Percentiles rank a stretch among this genome's conserved stretches.
phyloP scores from a whole-genome alignment of 2,113 vertebrate species.

The Puntigrus tetrazona region DNA sequence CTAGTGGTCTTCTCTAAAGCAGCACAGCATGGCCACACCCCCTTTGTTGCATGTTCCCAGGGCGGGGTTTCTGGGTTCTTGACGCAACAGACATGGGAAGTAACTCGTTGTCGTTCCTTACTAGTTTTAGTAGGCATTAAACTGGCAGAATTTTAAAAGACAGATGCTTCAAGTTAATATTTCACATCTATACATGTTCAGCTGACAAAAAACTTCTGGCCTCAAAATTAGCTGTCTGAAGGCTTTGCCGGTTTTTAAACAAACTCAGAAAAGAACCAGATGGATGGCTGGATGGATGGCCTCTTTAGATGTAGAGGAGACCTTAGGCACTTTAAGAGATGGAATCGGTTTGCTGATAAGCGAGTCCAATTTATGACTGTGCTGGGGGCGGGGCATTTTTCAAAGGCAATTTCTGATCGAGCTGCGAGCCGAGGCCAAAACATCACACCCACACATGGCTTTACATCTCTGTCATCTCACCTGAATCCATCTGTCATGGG shows the following conservation, averaged over 20 bases:
- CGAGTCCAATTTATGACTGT: background rate
- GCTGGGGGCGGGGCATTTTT: constrained; percentile 35
- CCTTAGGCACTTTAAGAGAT: constrained; percentile 23
- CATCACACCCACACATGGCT: constrained; percentile 30
- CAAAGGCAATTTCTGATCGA: constrained; percentile 31
- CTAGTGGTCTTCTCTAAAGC: too few relatives aligned
- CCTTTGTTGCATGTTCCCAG: too few relatives aligned
- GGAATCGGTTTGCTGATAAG: constrained; percentile 28
- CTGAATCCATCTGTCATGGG: constrained; percentile 23
- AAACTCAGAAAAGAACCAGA: background rate
- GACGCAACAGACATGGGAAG: too few relatives aligned
- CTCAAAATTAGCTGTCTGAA: background rate
- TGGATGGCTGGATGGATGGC: background rate
- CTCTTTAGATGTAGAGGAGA: constrained; percentile 2
- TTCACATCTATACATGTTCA: background rate
- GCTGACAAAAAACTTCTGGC: background rate
- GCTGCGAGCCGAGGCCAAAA: background rate
- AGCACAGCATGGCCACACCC: too few relatives aligned
- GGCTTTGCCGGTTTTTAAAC: background rate
- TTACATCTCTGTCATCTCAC: constrained; percentile 35
- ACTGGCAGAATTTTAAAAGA: too few relatives aligned
- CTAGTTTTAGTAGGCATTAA: too few relatives aligned
- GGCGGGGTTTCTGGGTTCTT: too few relatives aligned
- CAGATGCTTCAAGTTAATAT: background rate
- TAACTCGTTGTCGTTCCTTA: too few relatives aligned